Percentiles rank a stretch among this genome's conserved stretches.
phyloP scores from a whole-genome alignment of 2,797 vertebrate genomes.

The Gorsachius magnificus region DNA sequence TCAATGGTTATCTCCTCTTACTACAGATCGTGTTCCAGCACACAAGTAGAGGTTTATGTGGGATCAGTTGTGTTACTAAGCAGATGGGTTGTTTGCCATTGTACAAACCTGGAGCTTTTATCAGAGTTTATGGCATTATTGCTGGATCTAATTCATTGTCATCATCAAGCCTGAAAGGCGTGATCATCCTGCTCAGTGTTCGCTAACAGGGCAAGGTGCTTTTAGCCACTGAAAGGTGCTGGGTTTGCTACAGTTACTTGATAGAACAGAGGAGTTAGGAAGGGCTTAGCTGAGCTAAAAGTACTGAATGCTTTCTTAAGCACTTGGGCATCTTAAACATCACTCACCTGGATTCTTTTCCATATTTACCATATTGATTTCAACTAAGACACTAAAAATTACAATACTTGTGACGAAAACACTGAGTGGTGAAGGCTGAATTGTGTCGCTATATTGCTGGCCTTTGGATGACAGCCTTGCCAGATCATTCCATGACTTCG shows the following conservation, averaged over 20 bases:
- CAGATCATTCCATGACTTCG: not conserved
- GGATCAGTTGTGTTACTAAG: not conserved
- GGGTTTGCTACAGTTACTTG: not conserved
- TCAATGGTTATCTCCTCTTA: not conserved
- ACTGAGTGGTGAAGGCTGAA: not conserved
- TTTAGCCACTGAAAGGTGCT: not conserved
- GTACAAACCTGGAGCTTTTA: not conserved
- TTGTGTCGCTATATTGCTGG: not conserved
- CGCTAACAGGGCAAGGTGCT: not conserved
- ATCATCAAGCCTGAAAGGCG: not conserved
- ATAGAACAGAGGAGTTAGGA: not conserved
- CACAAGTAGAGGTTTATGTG: not conserved
- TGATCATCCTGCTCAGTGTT: not conserved
- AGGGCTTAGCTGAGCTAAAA: not conserved
- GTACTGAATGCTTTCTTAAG: not conserved
- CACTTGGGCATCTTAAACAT: not conserved
- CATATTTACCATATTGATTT: not conserved
- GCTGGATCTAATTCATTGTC: not conserved
- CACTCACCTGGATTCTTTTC: not conserved
- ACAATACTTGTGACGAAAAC: not conserved
- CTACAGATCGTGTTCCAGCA: fast-evolving
- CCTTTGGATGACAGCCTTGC: not conserved
- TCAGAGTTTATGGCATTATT: not conserved
- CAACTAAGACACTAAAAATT: not conserved
- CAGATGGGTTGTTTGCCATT: not conserved